Base-by-base conservation (phyloP, 2,113 vertebrate genomes). In the Brienomyrus longianalis region DNA sequence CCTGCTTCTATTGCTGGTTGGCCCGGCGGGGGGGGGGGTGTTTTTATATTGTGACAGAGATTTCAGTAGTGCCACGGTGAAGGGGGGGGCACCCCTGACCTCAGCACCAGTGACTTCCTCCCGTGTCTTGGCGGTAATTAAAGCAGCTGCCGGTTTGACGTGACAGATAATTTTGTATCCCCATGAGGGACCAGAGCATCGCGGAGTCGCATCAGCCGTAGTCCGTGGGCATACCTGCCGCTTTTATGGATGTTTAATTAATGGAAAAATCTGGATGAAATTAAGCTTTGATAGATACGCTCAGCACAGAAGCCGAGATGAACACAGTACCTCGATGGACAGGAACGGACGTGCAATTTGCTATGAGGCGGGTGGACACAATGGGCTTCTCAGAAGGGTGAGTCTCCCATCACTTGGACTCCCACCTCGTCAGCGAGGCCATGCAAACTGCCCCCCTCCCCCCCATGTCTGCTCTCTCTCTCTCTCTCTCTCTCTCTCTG, bases 211-310 rank as follows among this genome's bases (percentile, higher is more conserved):
- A 27, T 0, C 56, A 43, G 52, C 48, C 74, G 35, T 89, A 62
- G 52, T 9, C 19, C 6, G 43, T 91, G 50, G 50, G 90, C 89
- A 91, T 47, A 92, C 51, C 87, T 21, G 15, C 91, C 89, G 88
- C 90, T 90, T 88, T 83, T 91, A 92, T 80, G 50, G 91, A 77
- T 11, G 88, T 91, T 90, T 93, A 93, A 94, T 95, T 94, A 95
- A 93, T 94, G 45, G 94, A 92, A 31, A 93, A 92, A 93, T 95
- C 91, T 93, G 92, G 91, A 90, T 89, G 92, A 95, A 94, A 95
- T 95, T 93, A 93, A 95, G 94, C 92, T 92, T 88, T 93, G 93
- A 95, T 94, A 93, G 93, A 94, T 93, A 95, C 94, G 93, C 94
- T 95, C 94, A 94, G 94, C 92, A 92, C 91, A 91, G 88, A 90